Evolutionary conservation across 2,888 invertebrate genomes (phyloP).

Genomic region (Sipha maydis): DNA sequence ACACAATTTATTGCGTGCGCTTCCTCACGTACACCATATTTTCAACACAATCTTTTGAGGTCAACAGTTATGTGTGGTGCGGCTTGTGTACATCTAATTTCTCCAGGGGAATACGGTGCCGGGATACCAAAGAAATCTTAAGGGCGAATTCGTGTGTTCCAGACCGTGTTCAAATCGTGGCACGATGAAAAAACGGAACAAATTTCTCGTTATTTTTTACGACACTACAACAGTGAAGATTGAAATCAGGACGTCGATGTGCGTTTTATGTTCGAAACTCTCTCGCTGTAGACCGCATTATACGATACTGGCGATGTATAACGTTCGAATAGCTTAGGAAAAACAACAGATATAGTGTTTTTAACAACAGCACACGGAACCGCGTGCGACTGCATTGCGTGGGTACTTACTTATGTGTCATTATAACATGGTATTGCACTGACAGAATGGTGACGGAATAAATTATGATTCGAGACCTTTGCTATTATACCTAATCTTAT

Average conservation of each 20-base stretch:
- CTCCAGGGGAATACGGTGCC: slow-evolving; percentile 7
- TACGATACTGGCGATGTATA: too few relatives aligned
- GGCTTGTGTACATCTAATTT: background rate
- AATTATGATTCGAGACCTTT: too few relatives aligned
- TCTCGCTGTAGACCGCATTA: too few relatives aligned
- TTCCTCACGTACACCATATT: slow-evolving; percentile 22
- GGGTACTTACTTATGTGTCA: too few relatives aligned
- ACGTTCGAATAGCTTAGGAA: too few relatives aligned
- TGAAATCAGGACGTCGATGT: slow-evolving; percentile 14
- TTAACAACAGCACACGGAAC: too few relatives aligned
- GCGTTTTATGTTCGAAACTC: too few relatives aligned
- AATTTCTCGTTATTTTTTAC: slow-evolving; percentile 24
- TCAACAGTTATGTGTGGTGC: background rate
- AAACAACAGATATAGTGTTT: background rate
- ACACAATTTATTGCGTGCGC: background rate
- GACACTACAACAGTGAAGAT: background rate
- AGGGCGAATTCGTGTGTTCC: slow-evolving; percentile 3
- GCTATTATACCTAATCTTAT: too few relatives aligned
- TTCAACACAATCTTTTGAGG: background rate
- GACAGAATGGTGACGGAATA: too few relatives aligned
- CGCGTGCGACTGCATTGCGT: too few relatives aligned
- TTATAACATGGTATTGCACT: too few relatives aligned
- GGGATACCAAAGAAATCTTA: background rate
- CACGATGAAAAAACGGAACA: background rate
- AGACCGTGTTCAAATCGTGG: background rate